Percentiles rank a stretch among this genome's conserved stretches.
phyloP scores from a whole-genome alignment of 2,888 invertebrate genomes.

The Troides helena region DNA sequence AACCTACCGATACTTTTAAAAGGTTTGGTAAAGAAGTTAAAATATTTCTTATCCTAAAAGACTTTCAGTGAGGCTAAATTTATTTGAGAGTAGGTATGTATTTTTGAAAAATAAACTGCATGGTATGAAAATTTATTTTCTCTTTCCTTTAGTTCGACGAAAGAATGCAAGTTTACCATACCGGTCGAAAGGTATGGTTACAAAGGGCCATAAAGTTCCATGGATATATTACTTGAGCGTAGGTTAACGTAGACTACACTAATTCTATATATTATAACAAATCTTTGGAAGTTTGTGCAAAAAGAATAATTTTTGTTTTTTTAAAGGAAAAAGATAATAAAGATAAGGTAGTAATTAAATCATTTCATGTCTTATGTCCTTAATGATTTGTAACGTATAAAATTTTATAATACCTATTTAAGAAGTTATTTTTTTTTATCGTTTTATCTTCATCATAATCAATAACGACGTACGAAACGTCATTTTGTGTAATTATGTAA shows the following conservation, averaged over 20 bases:
- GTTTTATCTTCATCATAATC: conserved; percentile 3
- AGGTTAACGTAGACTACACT: not conserved
- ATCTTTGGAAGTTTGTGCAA: not conserved
- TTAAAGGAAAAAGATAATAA: too few relatives aligned
- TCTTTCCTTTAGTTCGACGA: not conserved
- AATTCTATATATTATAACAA: not conserved
- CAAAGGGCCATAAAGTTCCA: conserved; percentile 1
- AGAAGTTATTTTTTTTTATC: too few relatives aligned
- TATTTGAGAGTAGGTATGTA: too few relatives aligned
- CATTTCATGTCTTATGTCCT: too few relatives aligned
- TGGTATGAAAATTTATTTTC: conserved; percentile 3
- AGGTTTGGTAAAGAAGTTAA: too few relatives aligned
- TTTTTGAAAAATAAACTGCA: not conserved
- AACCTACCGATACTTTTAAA: too few relatives aligned
- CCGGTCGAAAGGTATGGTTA: conserved; percentile 7
- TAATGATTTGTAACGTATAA: too few relatives aligned
- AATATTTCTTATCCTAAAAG: too few relatives aligned
- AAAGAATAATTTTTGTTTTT: too few relatives aligned
- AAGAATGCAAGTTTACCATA: conserved; percentile 12
- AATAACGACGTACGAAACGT: not conserved
- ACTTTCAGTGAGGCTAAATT: too few relatives aligned
- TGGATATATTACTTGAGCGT: not conserved
- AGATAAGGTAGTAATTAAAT: too few relatives aligned
- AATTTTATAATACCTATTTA: too few relatives aligned
- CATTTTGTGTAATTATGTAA: conserved; percentile 22